Percentiles rank a stretch among this genome's conserved stretches.
phyloP scores from a whole-genome alignment of 1,140 invertebrate species.

The Lithobius niger region DNA sequence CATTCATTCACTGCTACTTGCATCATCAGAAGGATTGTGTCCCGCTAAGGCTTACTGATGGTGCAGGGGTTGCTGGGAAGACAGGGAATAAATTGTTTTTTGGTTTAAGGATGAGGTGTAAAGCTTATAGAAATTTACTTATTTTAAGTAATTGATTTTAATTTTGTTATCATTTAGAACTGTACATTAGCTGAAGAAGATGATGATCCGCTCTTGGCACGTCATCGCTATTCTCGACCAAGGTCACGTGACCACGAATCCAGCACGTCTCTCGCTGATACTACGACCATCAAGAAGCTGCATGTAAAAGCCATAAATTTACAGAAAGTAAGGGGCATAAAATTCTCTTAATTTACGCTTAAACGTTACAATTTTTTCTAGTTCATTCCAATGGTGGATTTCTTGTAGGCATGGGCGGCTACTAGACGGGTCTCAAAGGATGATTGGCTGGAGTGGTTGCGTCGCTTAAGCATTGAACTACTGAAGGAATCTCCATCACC shows the following conservation, averaged over 20 bases:
- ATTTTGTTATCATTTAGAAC: constrained; percentile 18
- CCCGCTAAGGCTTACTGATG: too few relatives aligned
- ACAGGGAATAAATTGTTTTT: too few relatives aligned
- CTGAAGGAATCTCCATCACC: constrained; percentile 92
- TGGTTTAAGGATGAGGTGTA: too few relatives aligned
- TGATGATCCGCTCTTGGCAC: constrained; percentile 28
- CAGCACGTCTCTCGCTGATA: constrained; percentile 22
- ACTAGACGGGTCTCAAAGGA: constrained; percentile 84
- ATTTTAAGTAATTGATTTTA: constrained; percentile 1
- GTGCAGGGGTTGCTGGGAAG: too few relatives aligned
- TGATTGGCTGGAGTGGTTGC: constrained; percentile 96
- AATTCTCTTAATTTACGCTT: too few relatives aligned
- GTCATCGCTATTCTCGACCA: constrained; percentile 19
- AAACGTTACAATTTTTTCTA: constrained; percentile 5
- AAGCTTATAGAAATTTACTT: too few relatives aligned
- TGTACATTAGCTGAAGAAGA: constrained; percentile 31
- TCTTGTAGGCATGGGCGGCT: constrained; percentile 60
- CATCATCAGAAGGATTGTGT: too few relatives aligned
- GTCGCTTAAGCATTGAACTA: constrained; percentile 77
- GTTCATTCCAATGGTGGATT: neutral
- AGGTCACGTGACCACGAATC: constrained; percentile 17
- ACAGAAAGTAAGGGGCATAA: constrained; percentile 49
- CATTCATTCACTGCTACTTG: too few relatives aligned
- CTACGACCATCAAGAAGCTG: constrained; percentile 37
- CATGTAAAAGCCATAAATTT: constrained; percentile 69